A percentile compares a stretch with the other conserved stretches of the same genome.
Conservation (phyloP, 2,888 invertebrate species). For the Cyaniris semiargus region DNA sequence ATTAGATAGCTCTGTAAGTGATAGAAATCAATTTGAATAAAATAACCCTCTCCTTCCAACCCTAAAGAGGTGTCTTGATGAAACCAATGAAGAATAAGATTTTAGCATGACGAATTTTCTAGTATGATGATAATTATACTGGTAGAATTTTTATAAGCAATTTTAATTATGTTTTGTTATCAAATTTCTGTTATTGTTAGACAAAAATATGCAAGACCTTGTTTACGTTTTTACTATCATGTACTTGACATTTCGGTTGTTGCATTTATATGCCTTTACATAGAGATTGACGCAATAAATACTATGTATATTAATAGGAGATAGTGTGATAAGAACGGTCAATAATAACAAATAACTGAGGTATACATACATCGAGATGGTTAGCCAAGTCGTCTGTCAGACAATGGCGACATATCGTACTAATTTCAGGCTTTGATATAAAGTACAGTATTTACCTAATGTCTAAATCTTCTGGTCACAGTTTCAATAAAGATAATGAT, state of each 20-base stretch:
- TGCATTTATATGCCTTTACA: background rate
- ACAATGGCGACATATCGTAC: constrained; percentile 76
- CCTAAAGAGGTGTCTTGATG: background rate
- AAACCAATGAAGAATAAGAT: background rate
- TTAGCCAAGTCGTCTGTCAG: constrained; percentile 60
- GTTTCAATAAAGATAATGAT: constrained; percentile 68
- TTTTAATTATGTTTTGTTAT: constrained; percentile 16
- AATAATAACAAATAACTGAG: constrained; percentile 51
- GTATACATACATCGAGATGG: constrained; percentile 49
- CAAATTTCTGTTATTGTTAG: constrained; percentile 6
- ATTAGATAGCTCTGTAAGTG: background rate
- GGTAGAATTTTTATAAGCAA: background rate
- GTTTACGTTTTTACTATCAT: constrained; percentile 21
- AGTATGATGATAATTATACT: background rate
- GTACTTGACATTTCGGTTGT: background rate
- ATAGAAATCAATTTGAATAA: background rate
- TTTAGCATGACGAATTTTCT: background rate
- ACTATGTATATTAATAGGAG: constrained; percentile 11
- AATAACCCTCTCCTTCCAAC: background rate
- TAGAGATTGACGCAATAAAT: constrained; percentile 13
- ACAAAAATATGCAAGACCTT: constrained; percentile 12
- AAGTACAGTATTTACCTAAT: constrained; percentile 69
- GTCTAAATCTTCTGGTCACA: constrained; percentile 72
- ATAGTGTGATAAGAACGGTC: constrained; percentile 45
- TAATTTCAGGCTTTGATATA: constrained; percentile 54